These are phyloP conservation scores for Pungitius pungitius DNA, from an alignment of 2,113 vertebrate genomes.

Conservation along the genomic window DNA sequence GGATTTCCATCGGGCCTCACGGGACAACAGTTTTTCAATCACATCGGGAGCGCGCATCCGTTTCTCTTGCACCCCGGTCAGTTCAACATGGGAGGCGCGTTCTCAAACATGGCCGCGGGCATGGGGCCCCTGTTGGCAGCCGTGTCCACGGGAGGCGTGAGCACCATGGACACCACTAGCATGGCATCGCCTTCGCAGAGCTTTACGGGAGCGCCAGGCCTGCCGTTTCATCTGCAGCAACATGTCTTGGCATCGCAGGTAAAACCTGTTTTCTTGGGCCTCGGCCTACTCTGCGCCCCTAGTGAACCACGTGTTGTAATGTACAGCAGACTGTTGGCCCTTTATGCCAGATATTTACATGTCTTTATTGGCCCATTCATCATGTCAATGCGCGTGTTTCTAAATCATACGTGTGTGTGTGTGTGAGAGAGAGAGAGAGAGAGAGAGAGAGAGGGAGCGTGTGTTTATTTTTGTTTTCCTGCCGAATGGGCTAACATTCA, in stretches of 20 bases:
- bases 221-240: conserved; percentile 97
- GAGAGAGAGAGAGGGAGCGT: background rate
- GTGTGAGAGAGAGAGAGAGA: background rate
- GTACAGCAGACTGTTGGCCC: background rate
- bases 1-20: conserved; percentile 90
- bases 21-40: conserved; percentile 95
- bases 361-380: background rate
- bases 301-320: conserved; percentile 3
- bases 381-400: background rate
- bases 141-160: conserved; percentile 89
- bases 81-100: conserved; percentile 95
- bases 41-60: conserved; percentile 88
- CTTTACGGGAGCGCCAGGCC: conserved; percentile 85
- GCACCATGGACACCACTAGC: conserved; percentile 86
- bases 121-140: conserved; percentile 94
- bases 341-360: background rate
- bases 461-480: conserved; percentile 16
- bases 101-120: conserved; percentile 93
- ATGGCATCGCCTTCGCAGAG: conserved; percentile 90
- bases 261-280: conserved; percentile 66
- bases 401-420: background rate
- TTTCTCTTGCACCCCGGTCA: conserved; percentile 94
- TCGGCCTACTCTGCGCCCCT: background rate
- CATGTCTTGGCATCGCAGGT: conserved; percentile 98
- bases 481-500: conserved; percentile 11